phyloP scores from a whole-genome alignment of 2,797 vertebrate genomes.

The Lemur catta region DNA sequence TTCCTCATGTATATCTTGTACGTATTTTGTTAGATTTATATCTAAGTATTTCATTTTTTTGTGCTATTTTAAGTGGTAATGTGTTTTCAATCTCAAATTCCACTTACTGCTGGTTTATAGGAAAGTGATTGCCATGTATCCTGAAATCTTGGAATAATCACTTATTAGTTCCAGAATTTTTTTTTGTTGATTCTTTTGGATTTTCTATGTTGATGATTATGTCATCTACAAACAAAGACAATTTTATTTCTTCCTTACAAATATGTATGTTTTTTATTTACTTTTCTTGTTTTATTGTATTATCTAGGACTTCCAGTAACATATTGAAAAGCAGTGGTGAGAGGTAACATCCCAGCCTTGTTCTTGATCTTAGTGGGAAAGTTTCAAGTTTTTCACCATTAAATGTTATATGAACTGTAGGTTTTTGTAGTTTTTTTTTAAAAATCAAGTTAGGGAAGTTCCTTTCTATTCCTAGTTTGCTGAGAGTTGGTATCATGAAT shows the following conservation, averaged over 20 bases:
- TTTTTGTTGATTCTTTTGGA: background rate
- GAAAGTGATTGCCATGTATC: background rate
- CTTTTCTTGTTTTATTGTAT: background rate
- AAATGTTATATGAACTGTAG: background rate
- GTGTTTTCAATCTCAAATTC: background rate
- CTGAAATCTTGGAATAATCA: background rate
- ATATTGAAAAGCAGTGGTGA: background rate
- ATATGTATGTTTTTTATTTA: background rate
- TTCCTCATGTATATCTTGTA: background rate
- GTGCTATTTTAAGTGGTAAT: background rate
- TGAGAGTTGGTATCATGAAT: background rate
- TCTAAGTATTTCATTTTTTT: background rate
- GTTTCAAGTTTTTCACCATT: background rate
- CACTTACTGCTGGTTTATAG: background rate
- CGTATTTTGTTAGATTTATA: background rate
- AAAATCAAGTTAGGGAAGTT: background rate
- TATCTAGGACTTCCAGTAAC: background rate
- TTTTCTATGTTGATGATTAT: background rate
- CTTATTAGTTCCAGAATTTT: background rate
- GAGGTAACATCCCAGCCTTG: background rate
- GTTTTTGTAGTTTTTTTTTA: background rate
- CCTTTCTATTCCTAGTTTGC: background rate
- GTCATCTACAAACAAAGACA: background rate
- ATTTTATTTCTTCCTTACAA: background rate
- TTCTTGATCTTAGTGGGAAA: background rate